These are phyloP conservation scores for Cheilosia urbana DNA, from an alignment of 2,888 invertebrate genomes.

Conservation along the genomic window DNA sequence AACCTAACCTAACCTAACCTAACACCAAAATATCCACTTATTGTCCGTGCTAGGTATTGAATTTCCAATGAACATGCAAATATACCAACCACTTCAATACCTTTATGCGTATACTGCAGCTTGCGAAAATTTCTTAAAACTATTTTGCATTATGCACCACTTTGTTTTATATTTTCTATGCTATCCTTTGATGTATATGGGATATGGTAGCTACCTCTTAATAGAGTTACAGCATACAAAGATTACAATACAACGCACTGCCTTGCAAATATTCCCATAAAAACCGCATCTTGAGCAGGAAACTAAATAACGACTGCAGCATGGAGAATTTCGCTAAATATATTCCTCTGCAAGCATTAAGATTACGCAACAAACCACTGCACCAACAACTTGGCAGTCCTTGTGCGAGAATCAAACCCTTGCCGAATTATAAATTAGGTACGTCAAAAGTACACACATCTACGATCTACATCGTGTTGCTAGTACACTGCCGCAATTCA, in stretches of 20 bases:
- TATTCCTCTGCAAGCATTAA: not conserved
- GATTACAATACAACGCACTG: not conserved
- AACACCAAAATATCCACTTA: too few relatives aligned
- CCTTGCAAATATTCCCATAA: not conserved
- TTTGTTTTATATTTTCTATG: too few relatives aligned
- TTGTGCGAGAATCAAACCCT: not conserved
- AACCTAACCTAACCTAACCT: too few relatives aligned
- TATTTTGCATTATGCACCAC: too few relatives aligned
- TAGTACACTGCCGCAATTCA: constrained; percentile 42
- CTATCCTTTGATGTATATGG: too few relatives aligned
- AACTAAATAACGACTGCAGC: constrained; percentile 16
- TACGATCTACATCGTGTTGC: not conserved
- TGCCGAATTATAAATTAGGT: constrained; percentile 48
- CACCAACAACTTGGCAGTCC: not conserved
- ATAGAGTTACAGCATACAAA: not conserved
- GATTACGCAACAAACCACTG: constrained; percentile 20
- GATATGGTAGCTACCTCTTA: not conserved
- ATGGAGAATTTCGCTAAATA: not conserved
- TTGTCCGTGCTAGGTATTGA: too few relatives aligned
- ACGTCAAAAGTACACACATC: constrained; percentile 29
- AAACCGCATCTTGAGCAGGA: not conserved
- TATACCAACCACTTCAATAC: too few relatives aligned
- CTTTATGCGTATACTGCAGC: too few relatives aligned
- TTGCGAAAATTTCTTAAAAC: too few relatives aligned
- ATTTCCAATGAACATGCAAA: too few relatives aligned